Conservation (phyloP, 2,113 vertebrate genomes). For the Sapayoa aenigma region DNA sequence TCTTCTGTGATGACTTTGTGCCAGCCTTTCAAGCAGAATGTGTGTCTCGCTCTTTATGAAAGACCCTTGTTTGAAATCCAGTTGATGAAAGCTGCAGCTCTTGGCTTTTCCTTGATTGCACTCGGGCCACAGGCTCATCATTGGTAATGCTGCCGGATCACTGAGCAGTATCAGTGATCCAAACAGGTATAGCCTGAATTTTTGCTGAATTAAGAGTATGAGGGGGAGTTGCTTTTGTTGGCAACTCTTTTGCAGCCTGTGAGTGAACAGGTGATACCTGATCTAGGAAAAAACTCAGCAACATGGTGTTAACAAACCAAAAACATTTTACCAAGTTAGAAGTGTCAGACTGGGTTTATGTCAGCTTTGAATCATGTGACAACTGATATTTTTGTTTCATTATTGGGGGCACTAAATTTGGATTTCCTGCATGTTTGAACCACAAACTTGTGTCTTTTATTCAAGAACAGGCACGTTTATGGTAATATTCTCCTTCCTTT, state of each 20-base stretch:
- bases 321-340: neutral
- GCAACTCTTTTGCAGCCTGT: neutral
- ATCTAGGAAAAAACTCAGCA: neutral
- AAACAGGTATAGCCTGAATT: neutral
- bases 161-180: neutral
- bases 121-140: neutral
- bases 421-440: neutral
- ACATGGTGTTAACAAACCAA: neutral
- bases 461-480: neutral
- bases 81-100: neutral
- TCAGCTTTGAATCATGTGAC: neutral
- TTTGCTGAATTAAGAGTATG: neutral
- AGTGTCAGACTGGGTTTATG: neutral
- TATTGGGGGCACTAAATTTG: neutral
- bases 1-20: neutral
- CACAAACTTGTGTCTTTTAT: neutral
- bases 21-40: neutral
- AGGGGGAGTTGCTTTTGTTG: neutral
- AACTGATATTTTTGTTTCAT: neutral
- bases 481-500: neutral
- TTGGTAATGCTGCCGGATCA: neutral
- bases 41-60: neutral
- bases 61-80: neutral
- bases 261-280: neutral
- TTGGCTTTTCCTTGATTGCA: neutral